Percentiles rank a stretch among this genome's conserved stretches.
Evolutionary conservation across 2,888 invertebrate species (phyloP).

Genomic region (Apamea anceps): DNA sequence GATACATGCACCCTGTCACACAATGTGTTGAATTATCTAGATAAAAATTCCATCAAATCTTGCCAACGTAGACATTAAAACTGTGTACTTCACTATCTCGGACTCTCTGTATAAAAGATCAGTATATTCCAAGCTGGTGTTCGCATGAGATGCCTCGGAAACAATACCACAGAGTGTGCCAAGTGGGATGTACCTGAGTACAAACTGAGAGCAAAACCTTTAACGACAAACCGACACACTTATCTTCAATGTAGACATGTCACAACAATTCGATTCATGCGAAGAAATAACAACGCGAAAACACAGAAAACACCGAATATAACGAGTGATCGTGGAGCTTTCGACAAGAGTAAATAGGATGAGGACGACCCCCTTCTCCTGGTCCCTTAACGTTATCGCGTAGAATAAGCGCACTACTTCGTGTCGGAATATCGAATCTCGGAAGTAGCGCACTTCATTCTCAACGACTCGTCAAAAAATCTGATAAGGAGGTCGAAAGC

Average conservation of each 20-base stretch:
- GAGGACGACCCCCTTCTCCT: constrained; percentile 78
- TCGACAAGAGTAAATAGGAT: constrained; percentile 79
- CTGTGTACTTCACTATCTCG: constrained; percentile 73
- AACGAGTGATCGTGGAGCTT: constrained; percentile 80
- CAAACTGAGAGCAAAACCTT: constrained; percentile 79
- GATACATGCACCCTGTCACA: constrained; percentile 90
- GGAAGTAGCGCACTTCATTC: constrained; percentile 62
- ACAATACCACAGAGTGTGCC: constrained; percentile 88
- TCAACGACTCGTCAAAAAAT: constrained; percentile 71
- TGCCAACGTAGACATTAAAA: constrained; percentile 69
- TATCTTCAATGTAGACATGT: constrained; percentile 82
- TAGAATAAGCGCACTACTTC: constrained; percentile 61
- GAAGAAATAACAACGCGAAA: constrained; percentile 87
- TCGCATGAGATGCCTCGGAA: constrained; percentile 76
- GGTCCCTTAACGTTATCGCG: constrained; percentile 67
- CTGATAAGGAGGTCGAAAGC: constrained; percentile 81
- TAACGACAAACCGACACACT: constrained; percentile 81
- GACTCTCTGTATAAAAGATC: constrained; percentile 68
- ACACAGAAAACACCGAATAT: constrained; percentile 86
- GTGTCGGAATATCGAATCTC: constrained; percentile 40
- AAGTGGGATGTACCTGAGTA: constrained; percentile 88
- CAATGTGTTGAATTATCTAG: constrained; percentile 81
- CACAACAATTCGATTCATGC: constrained; percentile 88
- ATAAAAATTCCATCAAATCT: constrained; percentile 64
- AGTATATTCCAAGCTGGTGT: constrained; percentile 72